These are phyloP conservation scores for Pterocles gutturalis DNA, from an alignment of 2,113 vertebrate species.

Conservation along the genomic window DNA sequence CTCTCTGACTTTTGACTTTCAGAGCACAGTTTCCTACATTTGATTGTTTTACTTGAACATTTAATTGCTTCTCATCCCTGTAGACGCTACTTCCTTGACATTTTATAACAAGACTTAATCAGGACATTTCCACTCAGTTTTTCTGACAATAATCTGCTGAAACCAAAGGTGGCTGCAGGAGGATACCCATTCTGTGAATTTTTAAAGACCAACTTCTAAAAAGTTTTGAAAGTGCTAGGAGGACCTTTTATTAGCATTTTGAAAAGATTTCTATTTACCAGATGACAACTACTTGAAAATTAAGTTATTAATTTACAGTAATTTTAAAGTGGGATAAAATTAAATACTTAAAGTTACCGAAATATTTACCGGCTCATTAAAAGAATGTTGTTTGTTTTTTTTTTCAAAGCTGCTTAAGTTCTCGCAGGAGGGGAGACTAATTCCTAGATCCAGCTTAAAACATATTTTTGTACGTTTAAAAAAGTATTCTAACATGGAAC, in stretches of 20 bases:
- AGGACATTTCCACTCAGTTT: neutral
- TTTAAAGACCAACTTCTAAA: neutral
- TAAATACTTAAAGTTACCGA: neutral
- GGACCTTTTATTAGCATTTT: neutral
- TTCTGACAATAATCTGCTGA: neutral
- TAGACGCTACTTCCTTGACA: neutral
- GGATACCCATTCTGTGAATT: neutral
- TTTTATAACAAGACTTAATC: constrained; percentile 29
- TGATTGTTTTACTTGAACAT: constrained; percentile 18
- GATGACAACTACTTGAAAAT: neutral
- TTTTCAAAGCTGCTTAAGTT: neutral
- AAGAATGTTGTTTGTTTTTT: neutral
- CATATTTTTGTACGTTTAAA: neutral
- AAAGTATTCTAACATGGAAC: neutral
- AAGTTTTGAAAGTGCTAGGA: neutral
- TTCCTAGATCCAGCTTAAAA: neutral
- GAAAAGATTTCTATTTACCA: neutral
- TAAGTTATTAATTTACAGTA: neutral
- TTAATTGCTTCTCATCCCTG: constrained; percentile 31
- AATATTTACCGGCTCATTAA: neutral
- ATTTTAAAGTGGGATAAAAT: neutral
- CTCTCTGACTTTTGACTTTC: constrained; percentile 9
- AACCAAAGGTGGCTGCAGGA: neutral
- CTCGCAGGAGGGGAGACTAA: neutral
- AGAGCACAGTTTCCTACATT: neutral